Evolutionary conservation across 2,888 invertebrate species (phyloP).

Genomic region (Lamellibrachia columna): DNA sequence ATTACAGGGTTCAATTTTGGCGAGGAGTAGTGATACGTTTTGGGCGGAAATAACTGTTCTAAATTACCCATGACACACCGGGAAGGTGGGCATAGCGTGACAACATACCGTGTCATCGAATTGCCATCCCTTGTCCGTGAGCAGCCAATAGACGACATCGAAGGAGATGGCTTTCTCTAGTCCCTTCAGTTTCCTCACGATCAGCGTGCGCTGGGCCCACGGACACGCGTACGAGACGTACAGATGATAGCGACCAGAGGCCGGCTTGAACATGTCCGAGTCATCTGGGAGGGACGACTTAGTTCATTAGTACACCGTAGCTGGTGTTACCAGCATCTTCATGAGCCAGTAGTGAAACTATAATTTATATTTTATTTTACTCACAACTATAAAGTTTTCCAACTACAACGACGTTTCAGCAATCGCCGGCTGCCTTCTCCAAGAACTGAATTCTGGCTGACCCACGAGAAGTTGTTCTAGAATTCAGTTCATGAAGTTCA

Average conservation of each 20-base stretch:
- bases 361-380: too few relatives aligned
- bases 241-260: constrained; percentile 57
- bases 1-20: not conserved
- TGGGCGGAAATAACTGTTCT: not conserved
- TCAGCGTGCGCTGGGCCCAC: constrained; percentile 58
- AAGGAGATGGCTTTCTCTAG: constrained; percentile 53
- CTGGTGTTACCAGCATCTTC: not conserved
- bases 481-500: too few relatives aligned
- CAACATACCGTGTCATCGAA: constrained; percentile 42
- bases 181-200: constrained; percentile 53
- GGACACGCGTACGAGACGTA: constrained; percentile 62
- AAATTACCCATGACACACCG: not conserved
- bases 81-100: not conserved
- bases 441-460: too few relatives aligned
- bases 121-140: constrained; percentile 52
- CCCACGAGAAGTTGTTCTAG: too few relatives aligned
- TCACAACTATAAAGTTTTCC: too few relatives aligned
- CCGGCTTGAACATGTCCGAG: constrained; percentile 53
- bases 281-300: constrained; percentile 45
- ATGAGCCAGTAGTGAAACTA: not conserved
- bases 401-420: too few relatives aligned
- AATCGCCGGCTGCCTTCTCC: too few relatives aligned
- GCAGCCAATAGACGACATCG: constrained; percentile 57
- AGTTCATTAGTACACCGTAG: not conserved
- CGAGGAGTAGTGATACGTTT: not conserved